These are phyloP conservation scores for Azorinus chamasolen DNA, from an alignment of 2,888 invertebrate species.

Conservation along the genomic window DNA sequence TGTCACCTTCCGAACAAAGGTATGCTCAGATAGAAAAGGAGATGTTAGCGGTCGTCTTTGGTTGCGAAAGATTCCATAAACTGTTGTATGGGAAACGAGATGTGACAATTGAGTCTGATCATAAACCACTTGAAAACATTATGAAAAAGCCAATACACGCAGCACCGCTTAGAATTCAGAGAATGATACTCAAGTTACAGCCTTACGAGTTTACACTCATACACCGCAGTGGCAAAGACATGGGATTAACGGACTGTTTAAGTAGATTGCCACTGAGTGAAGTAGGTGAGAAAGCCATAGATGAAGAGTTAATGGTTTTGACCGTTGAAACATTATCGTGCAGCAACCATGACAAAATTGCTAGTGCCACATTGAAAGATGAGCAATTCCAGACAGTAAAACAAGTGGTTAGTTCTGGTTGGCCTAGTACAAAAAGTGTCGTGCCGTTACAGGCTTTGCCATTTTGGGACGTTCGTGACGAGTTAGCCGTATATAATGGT, in stretches of 20 bases:
- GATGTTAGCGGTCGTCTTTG: no score
- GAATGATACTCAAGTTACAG: no score
- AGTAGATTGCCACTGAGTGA: no score
- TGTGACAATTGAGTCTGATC: no score
- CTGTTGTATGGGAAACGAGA: no score
- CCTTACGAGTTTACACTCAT: constrained; percentile 28
- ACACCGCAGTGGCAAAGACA: constrained; percentile 22
- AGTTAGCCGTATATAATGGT: constrained; percentile 20
- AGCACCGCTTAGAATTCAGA: constrained; percentile 21
- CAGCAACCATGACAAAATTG: no score
- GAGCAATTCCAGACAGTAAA: constrained; percentile 18
- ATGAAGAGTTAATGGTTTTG: constrained; percentile 23
- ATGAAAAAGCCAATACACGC: no score
- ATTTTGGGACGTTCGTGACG: no score
- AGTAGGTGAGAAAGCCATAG: background rate
- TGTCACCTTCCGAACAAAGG: no score
- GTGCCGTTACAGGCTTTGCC: constrained; percentile 18
- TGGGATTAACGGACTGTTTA: constrained; percentile 37
- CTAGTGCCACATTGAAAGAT: constrained; percentile 31
- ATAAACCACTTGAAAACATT: no score
- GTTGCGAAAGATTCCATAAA: no score
- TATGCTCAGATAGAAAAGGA: no score
- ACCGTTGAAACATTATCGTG: constrained; percentile 15
- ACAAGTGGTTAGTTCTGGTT: constrained; percentile 14
- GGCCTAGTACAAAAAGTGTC: constrained; percentile 34